Evolutionary conservation across 2,888 invertebrate genomes (phyloP), one percentile per base, ranked within the genome.

Genomic region (Phrixothrix hirtus): DNA sequence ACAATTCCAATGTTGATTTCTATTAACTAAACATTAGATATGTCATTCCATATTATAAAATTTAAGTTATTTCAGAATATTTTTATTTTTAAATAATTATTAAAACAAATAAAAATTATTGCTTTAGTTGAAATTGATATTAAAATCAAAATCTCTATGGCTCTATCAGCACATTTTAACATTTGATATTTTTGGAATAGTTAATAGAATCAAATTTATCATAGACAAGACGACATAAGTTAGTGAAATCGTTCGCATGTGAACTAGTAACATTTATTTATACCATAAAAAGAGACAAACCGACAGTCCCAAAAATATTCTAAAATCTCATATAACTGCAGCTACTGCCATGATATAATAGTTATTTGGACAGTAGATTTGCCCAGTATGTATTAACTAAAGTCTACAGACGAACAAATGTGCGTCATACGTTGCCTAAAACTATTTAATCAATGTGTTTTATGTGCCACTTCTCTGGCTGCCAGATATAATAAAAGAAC

Each of bases 181-280:
- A 36, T 38, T 45, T 46, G 52, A 52, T 52, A 52, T 31, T 52
- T 44, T 52, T 34, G 39, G 41, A 30, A 35, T 21, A 29, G 29
- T 21, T 41, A 30, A 39, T 38, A 35, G 30, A 42, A 37, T 37
- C n/a, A 25, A 39, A 39, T 26, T 47, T 34, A 32, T 32, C 14
- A 38, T 14, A 32, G 15, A 31, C 32, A 46, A 17, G 36, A 27
- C 29, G 14, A 38, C 17, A 14, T 30, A 34, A 30, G 39, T 49
- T 35, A 32, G 49, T 41, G 34, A 34, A 41, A 41, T 52, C 46
- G 32, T 47, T 47, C 42, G 26, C 41, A 42, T 43, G 60, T 58
- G 60, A 54, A 58, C 60, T 60, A 60, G 60, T 60, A 60, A 60
- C 60, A 60, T 59, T 50, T 37, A 30, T 50, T 16, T 41, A 47